Conservation (phyloP, 2,888 invertebrate species). For the Erebia epiphron region DNA sequence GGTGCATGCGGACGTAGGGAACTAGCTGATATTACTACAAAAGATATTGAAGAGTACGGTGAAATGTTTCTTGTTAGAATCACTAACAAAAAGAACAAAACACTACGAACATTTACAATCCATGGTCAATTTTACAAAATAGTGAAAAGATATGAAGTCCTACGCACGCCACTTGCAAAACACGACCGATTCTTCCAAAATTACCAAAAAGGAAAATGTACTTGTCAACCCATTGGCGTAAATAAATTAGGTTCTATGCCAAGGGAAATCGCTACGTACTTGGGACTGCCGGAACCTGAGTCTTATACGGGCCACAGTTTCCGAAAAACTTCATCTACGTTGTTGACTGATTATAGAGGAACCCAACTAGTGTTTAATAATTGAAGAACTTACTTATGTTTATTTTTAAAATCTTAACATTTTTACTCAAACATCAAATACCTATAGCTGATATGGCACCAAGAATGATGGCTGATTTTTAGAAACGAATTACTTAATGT, state of each 20-base stretch:
- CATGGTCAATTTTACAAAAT: slow-evolving; percentile 14
- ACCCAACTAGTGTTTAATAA: slow-evolving; percentile 2
- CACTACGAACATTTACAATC: slow-evolving; percentile 9
- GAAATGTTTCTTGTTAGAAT: slow-evolving; percentile 13
- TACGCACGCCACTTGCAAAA: slow-evolving; percentile 4
- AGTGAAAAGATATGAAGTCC: slow-evolving; percentile 12
- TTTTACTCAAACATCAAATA: not conserved
- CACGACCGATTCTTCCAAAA: slow-evolving; percentile 14
- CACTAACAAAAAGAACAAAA: not conserved
- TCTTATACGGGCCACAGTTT: slow-evolving; percentile 10
- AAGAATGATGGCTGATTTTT: not conserved
- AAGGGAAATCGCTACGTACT: slow-evolving; percentile 6
- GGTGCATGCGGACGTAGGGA: not conserved
- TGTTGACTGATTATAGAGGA: not conserved
- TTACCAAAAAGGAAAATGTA: slow-evolving; percentile 18
- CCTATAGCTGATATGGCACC: not conserved
- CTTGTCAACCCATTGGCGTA: slow-evolving; percentile 9
- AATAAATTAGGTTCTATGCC: slow-evolving; percentile 7
- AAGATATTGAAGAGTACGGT: slow-evolving; percentile 8
- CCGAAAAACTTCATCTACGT: not conserved
- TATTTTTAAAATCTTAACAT: not conserved
- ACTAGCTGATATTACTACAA: not conserved
- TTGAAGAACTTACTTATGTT: not conserved
- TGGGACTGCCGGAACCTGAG: slow-evolving; percentile 1
- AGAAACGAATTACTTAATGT: not conserved